A percentile compares a stretch with the other conserved stretches of the same genome.
These are phyloP conservation scores for Leptosomus discolor DNA, from an alignment of 2,113 vertebrate genomes.

Conservation along the genomic window DNA sequence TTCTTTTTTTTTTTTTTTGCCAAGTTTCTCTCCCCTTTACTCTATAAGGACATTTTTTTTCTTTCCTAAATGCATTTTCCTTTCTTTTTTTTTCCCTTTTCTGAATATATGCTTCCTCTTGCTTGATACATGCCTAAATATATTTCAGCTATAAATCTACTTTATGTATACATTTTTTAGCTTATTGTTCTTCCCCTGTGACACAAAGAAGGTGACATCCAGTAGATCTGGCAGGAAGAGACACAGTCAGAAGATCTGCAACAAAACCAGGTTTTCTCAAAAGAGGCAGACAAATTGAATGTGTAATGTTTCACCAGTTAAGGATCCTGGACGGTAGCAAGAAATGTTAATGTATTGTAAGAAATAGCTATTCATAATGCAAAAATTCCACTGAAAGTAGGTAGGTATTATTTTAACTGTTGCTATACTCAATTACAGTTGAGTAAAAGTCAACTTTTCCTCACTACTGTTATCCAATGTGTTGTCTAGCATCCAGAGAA, in stretches of 20 bases:
- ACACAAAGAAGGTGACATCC: background rate
- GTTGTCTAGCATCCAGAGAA: background rate
- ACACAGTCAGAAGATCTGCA: background rate
- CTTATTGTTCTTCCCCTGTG: background rate
- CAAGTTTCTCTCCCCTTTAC: background rate
- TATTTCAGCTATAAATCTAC: background rate
- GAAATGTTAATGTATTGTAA: background rate
- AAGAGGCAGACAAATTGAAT: background rate
- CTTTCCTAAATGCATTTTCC: background rate
- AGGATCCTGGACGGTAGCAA: background rate
- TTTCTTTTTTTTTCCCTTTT: background rate
- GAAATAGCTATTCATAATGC: background rate
- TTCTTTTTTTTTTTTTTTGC: background rate
- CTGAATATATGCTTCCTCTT: background rate
- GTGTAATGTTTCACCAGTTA: background rate
- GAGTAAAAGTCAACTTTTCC: background rate
- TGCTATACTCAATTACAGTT: background rate
- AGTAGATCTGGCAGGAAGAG: background rate
- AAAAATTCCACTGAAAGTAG: background rate
- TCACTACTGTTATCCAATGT: background rate
- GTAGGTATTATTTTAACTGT: background rate
- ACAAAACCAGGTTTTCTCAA: background rate
- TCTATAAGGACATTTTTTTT: background rate
- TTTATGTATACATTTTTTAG: background rate
- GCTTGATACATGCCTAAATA: background rate